Base-by-base conservation (phyloP, 2,113 vertebrate genomes). In the Clarias macrocephalus region DNA sequence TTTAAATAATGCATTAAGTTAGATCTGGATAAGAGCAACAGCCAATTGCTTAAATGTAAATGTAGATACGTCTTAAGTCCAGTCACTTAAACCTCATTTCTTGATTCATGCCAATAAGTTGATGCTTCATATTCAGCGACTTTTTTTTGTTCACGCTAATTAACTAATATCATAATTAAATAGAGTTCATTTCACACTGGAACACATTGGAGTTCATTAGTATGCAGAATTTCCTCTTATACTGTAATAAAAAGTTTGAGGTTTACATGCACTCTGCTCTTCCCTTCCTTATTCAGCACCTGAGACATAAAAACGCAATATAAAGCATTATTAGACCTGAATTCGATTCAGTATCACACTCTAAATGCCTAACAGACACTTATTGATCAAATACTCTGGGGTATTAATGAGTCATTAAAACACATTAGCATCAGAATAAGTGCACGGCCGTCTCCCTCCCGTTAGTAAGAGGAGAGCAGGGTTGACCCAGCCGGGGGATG, bases 341-440 rank as follows among this genome's bases (percentile, higher is more conserved):
- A 81, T 87, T 77, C 54, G 73, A 42, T 63, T 90, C 19, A 76
- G 18, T 12, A 37, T 86, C 75, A 76, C 54, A 42, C 68, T 87
- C 54, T 82, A 65, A 89, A 88, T 88, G 79, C 56, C 56, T 82
- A 89, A 82, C 88, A 87, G 86, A 54, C 77, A 88, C 75, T 82
- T 85, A 89, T 87, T 89, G 88, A 89, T 88, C 88, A 82, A 86
- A 89, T 86, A 87, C 77, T 79, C 62, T 68, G 37, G 59, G 37
- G 82, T 87, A 88, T 89, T 89, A 89, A 91, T 89, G 86, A 85
- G 86, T 85, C 87, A 89, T 88, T 86, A 88, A 87, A 52, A 62
- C 8, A 60, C 76, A 90, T 91, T 89, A 90, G 88, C 90, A 89
- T 88, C 23, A 86, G 85, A 90, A 90, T 90, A 37, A 81, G 72